A percentile compares a stretch with the other conserved stretches of the same genome.
Evolutionary conservation across 1,140 invertebrate genomes (phyloP).

Genomic region (Habropoda laboriosa): DNA sequence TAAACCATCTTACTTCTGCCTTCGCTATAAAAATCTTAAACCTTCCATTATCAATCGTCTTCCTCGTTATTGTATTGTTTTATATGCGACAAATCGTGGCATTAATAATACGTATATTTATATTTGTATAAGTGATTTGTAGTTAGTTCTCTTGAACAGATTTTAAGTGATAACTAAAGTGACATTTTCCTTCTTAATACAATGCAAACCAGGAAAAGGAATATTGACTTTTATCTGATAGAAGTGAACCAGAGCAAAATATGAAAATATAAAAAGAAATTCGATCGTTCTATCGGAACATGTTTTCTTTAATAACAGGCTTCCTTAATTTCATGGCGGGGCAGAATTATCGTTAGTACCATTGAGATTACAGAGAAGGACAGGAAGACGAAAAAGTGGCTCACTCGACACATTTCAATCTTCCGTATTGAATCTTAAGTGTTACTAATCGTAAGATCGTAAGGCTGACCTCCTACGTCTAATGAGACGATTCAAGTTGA

Average conservation of each 20-base stretch:
- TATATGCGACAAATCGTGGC: neutral
- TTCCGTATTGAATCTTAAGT: constrained; percentile 69
- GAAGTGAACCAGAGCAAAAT: too few relatives aligned
- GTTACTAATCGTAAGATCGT: constrained; percentile 67
- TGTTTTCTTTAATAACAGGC: constrained; percentile 31
- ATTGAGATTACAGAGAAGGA: constrained; percentile 16
- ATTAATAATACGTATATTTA: neutral
- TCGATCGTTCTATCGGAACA: neutral
- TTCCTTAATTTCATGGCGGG: constrained; percentile 22
- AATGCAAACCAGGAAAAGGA: neutral
- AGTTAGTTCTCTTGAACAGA: neutral
- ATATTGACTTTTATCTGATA: neutral
- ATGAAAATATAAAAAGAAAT: neutral
- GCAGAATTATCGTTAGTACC: neutral
- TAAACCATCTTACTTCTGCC: neutral
- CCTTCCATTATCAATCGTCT: constrained; percentile 48
- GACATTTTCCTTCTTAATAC: constrained; percentile 31
- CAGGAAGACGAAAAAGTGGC: constrained; percentile 39
- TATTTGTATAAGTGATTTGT: constrained; percentile 26
- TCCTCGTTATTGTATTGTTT: constrained; percentile 37
- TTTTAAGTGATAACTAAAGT: constrained; percentile 22
- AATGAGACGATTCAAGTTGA: constrained; percentile 51
- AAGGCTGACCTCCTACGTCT: constrained; percentile 67
- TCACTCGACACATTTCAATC: constrained; percentile 55
- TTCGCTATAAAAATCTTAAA: neutral